Base-by-base conservation (phyloP, 2,113 vertebrate genomes). In the Tachysurus vachellii region DNA sequence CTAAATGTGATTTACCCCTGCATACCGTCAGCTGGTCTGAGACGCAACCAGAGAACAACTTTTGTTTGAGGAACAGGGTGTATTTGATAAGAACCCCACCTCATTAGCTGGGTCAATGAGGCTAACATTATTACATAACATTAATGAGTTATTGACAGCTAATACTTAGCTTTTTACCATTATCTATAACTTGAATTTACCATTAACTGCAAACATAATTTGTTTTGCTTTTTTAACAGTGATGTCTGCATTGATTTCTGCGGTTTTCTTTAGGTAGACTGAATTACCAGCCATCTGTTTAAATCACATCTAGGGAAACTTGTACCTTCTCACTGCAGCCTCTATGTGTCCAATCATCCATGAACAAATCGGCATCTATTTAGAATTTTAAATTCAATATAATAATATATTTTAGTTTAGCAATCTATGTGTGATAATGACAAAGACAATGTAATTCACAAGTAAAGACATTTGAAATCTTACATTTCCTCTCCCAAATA, bases 1-100 rank as follows among this genome's bases (percentile, higher is more conserved):
- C 89, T 91, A 94, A 95, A 95, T 94, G 92, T 10, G 90, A 95
- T 95, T 95, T 93, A 91, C 87, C 88, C 90, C 83, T 64, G 88
- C 87, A 91, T 91, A 87, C 91, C 87, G 85, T 86, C 85, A 88
- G 62, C 80, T 73, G 85, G 90, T 91, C 89, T 91, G 79, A 89
- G 76, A 17, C 66, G 14, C 17, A 89, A 85, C 70, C 47, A 84
- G 85, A 88, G 66, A 79, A 47, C 83, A 64, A 87, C 89, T 93
- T 95, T 92, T 93, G 90, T 86, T 47, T 70, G 70, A 90, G 84
- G 86, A 94, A 93, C 91, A 93, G 89, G 89, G 88, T 3, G 21
- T 87, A 87, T 91, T 92, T 92, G 89, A 91, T 93, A 93, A 92
- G 89, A 90, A 73, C 14, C 68, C 8, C 31, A 1, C 31, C 42